Conservation (phyloP, 2,797 vertebrate genomes). For the Xenopus petersii region DNA sequence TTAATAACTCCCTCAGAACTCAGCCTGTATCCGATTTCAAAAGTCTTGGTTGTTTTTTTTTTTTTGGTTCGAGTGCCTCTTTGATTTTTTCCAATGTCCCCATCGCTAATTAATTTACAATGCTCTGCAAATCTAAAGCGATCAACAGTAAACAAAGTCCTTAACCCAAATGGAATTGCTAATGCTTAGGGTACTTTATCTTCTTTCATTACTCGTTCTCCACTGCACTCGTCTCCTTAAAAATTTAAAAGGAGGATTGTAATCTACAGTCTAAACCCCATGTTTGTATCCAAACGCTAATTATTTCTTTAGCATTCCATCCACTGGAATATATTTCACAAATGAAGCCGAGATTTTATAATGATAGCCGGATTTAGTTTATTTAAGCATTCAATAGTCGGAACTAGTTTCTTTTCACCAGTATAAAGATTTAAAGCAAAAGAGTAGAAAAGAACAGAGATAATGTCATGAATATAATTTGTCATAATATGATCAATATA, state of each 20-base stretch:
- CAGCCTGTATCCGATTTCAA: conserved; percentile 45
- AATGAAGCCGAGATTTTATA: too few relatives aligned
- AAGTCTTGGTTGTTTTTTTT: conserved; percentile 25
- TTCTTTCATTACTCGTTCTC: conserved; percentile 35
- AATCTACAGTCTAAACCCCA: not conserved
- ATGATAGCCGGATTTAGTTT: too few relatives aligned
- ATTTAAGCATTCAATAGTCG: too few relatives aligned
- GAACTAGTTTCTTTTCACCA: too few relatives aligned
- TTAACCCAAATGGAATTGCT: conserved; percentile 36
- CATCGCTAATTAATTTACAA: conserved; percentile 54
- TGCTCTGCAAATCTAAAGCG: conserved; percentile 48
- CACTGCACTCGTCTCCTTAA: conserved; percentile 18
- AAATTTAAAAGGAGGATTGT: conserved; percentile 24
- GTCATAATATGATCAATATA: too few relatives aligned
- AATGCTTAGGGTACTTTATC: conserved; percentile 19
- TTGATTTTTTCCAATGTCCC: conserved; percentile 53
- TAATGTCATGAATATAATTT: too few relatives aligned
- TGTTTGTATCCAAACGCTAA: not conserved
- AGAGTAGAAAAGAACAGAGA: too few relatives aligned
- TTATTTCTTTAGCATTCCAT: not conserved
- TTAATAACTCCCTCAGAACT: conserved; percentile 48
- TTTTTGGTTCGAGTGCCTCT: conserved; percentile 47
- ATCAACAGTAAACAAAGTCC: conserved; percentile 54
- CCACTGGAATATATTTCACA: too few relatives aligned
- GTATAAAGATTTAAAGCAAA: too few relatives aligned